Conservation (phyloP, 1,140 invertebrate genomes). For the Proales similis region DNA sequence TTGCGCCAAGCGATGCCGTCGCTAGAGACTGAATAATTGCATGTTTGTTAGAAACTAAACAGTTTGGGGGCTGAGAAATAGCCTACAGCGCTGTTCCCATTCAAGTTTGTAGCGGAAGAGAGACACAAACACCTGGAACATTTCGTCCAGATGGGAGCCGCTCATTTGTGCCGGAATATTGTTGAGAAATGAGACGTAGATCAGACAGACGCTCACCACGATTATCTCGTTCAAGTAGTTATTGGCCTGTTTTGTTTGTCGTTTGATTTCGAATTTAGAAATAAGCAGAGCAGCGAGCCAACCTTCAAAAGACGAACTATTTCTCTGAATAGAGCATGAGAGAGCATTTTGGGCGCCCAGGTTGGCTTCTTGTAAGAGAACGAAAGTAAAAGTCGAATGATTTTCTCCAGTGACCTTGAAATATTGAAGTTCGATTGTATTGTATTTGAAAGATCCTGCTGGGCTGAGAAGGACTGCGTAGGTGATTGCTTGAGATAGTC, state of each 20-base stretch:
- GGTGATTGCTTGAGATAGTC: no score
- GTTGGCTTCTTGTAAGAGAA: conserved; percentile 9
- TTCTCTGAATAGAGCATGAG: conserved; percentile 2
- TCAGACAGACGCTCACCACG: conserved; percentile 5
- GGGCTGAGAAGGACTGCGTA: no score
- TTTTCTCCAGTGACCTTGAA: conserved; percentile 11
- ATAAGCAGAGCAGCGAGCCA: neutral
- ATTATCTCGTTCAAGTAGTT: conserved; percentile 5
- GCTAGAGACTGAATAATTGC: neutral
- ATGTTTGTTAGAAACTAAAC: neutral
- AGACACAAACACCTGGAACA: conserved; percentile 19
- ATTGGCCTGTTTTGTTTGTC: neutral
- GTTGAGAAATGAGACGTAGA: conserved; percentile 23
- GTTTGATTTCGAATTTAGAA: neutral
- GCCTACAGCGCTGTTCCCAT: conserved; percentile 5
- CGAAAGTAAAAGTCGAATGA: conserved; percentile 1
- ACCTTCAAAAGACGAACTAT: no score
- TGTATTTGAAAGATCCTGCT: no score
- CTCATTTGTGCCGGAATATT: neutral
- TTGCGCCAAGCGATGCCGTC: conserved; percentile 5
- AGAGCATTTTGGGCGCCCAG: neutral
- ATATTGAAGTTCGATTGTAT: no score
- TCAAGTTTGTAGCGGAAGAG: conserved; percentile 10
- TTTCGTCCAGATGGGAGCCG: conserved; percentile 16
- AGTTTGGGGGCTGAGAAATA: neutral